phyloP scores from a whole-genome alignment of 2,113 vertebrate species.

The Capreolus pygargus region DNA sequence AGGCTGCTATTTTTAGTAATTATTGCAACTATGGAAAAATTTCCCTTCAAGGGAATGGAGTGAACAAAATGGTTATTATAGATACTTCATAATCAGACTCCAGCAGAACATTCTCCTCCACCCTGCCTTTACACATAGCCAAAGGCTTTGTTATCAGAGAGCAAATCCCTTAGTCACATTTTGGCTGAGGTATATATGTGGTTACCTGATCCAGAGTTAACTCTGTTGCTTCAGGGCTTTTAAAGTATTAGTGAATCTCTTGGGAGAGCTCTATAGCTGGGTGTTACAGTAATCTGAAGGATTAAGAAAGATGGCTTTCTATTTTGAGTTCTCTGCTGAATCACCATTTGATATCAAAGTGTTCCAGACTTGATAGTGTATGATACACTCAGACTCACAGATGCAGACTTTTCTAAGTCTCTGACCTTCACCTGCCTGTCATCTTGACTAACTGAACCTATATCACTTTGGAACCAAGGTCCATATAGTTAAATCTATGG shows the following conservation, averaged over 20 bases:
- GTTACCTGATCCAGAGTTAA: slow-evolving; percentile 47
- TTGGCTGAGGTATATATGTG: background rate
- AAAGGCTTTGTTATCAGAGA: background rate
- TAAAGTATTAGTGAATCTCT: slow-evolving; percentile 53
- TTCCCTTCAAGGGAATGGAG: slow-evolving; percentile 48
- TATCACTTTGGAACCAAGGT: background rate
- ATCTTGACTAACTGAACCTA: background rate
- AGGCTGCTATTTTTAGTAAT: slow-evolving; percentile 63
- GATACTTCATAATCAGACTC: background rate
- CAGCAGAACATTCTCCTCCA: background rate
- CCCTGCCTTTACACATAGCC: background rate
- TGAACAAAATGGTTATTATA: slow-evolving; percentile 23
- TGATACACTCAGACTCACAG: background rate
- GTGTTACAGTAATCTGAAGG: slow-evolving; percentile 1
- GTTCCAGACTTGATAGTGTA: background rate
- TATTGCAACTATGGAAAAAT: slow-evolving; percentile 36
- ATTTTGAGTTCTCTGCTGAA: slow-evolving; percentile 35
- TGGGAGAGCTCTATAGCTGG: slow-evolving; percentile 10
- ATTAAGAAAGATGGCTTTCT: slow-evolving; percentile 15
- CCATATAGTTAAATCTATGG: background rate
- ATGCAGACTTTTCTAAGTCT: background rate
- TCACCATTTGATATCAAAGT: slow-evolving; percentile 29
- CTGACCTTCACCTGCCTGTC: background rate
- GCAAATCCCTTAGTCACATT: background rate
- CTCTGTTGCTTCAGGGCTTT: slow-evolving; percentile 33